phyloP scores from a whole-genome alignment of 1,140 invertebrate genomes.

The Maniola jurtina region DNA sequence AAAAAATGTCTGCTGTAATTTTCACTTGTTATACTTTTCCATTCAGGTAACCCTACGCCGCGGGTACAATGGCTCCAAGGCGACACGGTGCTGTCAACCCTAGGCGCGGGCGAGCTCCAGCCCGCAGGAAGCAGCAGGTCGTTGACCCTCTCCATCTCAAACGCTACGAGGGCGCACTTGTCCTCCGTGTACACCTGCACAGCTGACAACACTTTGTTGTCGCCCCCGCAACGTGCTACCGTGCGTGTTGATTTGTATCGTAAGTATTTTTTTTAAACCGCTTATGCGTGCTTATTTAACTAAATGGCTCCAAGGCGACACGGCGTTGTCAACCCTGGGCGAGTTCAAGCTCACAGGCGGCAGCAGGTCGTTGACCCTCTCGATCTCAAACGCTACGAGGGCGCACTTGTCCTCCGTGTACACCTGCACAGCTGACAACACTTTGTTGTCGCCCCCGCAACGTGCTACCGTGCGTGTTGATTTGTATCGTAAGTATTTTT shows the following conservation, averaged over 20 bases:
- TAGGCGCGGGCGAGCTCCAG: constrained; percentile 51
- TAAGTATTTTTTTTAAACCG: constrained; percentile 71
- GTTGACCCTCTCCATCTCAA: constrained; percentile 73
- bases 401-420: constrained; percentile 80
- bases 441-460: constrained; percentile 80
- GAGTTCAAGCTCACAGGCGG: constrained; percentile 46
- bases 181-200: constrained; percentile 88
- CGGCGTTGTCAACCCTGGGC: constrained; percentile 79
- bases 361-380: constrained; percentile 73
- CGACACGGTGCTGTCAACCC: constrained; percentile 82
- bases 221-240: constrained; percentile 81
- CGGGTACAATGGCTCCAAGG: constrained; percentile 92
- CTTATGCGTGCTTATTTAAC: no score
- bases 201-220: constrained; percentile 87
- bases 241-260: constrained; percentile 86
- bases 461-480: constrained; percentile 85
- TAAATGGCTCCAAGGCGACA: constrained; percentile 92
- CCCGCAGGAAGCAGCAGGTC: constrained; percentile 44
- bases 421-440: constrained; percentile 92
- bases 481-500: constrained; percentile 83
- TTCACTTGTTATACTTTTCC: constrained; percentile 22
- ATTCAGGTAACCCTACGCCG: constrained; percentile 88
- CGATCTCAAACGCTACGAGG: constrained; percentile 56
- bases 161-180: constrained; percentile 55
- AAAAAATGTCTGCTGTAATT: neutral